These are phyloP conservation scores for Epinotia brunnichana DNA, from an alignment of 2,888 invertebrate genomes.

Conservation along the genomic window DNA sequence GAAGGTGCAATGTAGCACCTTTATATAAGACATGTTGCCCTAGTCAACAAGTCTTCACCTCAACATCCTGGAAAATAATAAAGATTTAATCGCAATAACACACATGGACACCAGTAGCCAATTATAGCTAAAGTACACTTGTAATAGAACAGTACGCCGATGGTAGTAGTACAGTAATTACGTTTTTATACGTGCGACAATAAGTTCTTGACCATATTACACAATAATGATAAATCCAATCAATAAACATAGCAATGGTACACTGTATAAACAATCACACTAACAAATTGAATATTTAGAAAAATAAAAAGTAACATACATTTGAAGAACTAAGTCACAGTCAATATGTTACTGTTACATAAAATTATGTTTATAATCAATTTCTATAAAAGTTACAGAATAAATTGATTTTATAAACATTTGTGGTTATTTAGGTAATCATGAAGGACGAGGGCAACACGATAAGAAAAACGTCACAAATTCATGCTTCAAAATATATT, in stretches of 20 bases:
- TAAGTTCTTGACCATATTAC: background rate
- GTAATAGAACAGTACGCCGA: background rate
- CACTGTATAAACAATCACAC: slow-evolving; percentile 7
- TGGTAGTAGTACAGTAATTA: background rate
- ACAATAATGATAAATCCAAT: slow-evolving; percentile 13
- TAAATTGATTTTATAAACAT: slow-evolving; percentile 53
- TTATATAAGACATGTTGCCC: slow-evolving; percentile 71
- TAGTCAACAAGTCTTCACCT: slow-evolving; percentile 52
- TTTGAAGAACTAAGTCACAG: slow-evolving; percentile 16
- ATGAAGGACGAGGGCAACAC: slow-evolving; percentile 49
- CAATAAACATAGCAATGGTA: slow-evolving; percentile 26
- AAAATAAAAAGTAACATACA: slow-evolving; percentile 17
- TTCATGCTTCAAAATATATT: too few species aligned
- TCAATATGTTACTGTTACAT: slow-evolving; percentile 30
- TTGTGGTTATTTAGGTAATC: slow-evolving; percentile 64
- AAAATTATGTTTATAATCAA: slow-evolving; percentile 35
- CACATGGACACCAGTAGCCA: background rate
- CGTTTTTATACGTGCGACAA: background rate
- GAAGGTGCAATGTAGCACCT: slow-evolving; percentile 71
- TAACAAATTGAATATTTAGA: background rate
- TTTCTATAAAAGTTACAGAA: slow-evolving; percentile 36
- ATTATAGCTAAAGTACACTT: background rate
- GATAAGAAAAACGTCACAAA: slow-evolving; percentile 40
- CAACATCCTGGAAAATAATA: slow-evolving; percentile 69
- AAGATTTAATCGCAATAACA: slow-evolving; percentile 6